Percentiles rank a stretch among this genome's conserved stretches.
phyloP scores from a whole-genome alignment of 2,797 vertebrate species.

The Melanotaenia maccullochi region DNA sequence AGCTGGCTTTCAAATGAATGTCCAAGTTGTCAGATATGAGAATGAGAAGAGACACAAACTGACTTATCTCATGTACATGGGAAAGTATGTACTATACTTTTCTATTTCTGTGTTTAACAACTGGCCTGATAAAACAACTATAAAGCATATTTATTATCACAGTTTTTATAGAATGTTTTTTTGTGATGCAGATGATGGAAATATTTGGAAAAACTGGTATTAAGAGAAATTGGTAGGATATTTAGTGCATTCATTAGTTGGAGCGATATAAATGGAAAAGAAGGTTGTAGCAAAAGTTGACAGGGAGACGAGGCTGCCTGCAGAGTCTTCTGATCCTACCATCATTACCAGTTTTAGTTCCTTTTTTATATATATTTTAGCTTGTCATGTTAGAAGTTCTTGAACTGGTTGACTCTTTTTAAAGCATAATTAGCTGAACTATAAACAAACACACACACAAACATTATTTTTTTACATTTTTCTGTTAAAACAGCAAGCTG shows the following conservation, averaged over 20 bases:
- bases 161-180: background rate
- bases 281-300: background rate
- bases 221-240: background rate
- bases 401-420: background rate
- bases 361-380: background rate
- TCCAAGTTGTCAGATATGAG: conserved; percentile 4
- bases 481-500: background rate
- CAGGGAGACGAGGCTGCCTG: background rate
- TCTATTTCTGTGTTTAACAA: too few relatives aligned
- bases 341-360: background rate
- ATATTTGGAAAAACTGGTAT: too few relatives aligned
- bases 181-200: background rate
- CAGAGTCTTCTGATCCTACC: background rate
- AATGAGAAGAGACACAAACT: conserved; percentile 22
- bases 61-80: background rate
- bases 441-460: background rate
- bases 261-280: background rate
- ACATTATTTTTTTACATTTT: background rate
- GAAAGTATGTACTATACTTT: too few relatives aligned
- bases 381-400: background rate
- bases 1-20: conserved; percentile 4
- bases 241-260: background rate
- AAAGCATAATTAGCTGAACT: conserved; percentile 11
- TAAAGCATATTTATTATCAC: background rate
- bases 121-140: too few relatives aligned